Evolutionary conservation across 2,888 invertebrate genomes (phyloP).

Genomic region (Athrips mouffetella): DNA sequence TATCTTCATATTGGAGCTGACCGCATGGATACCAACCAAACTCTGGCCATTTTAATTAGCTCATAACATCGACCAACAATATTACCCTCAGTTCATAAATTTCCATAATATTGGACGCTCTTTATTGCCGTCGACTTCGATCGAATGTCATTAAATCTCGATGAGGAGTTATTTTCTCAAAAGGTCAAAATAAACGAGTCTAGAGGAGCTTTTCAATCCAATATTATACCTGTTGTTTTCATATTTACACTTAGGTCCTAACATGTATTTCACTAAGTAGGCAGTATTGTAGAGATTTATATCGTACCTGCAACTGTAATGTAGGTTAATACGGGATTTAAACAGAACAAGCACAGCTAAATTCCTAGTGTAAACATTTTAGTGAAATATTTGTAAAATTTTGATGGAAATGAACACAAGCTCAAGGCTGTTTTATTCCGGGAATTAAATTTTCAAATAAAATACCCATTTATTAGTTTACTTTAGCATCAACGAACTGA

Average conservation of each 20-base stretch:
- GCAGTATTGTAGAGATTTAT: too few species aligned
- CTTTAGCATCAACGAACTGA: too few species aligned
- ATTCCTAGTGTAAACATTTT: background rate
- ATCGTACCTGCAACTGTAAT: background rate
- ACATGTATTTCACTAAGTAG: too few species aligned
- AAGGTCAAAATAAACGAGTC: conserved; percentile 14
- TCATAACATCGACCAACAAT: conserved; percentile 13
- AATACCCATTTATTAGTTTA: too few species aligned
- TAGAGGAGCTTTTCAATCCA: background rate
- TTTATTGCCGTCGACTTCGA: conserved; percentile 11
- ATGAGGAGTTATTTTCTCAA: conserved; percentile 12
- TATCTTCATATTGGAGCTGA: conserved; percentile 37
- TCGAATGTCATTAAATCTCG: conserved; percentile 13
- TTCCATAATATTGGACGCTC: conserved; percentile 11
- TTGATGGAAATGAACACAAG: background rate
- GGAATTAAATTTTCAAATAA: too few species aligned
- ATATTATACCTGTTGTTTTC: background rate
- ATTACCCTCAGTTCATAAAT: background rate
- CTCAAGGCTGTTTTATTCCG: too few species aligned
- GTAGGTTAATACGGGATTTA: background rate
- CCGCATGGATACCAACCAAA: conserved; percentile 28
- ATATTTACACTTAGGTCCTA: too few species aligned
- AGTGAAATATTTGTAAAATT: background rate
- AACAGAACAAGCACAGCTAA: background rate
- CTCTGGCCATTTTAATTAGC: conserved; percentile 32